These are phyloP conservation scores for Volucella inanis DNA, from an alignment of 2,888 invertebrate species.

Conservation along the genomic window DNA sequence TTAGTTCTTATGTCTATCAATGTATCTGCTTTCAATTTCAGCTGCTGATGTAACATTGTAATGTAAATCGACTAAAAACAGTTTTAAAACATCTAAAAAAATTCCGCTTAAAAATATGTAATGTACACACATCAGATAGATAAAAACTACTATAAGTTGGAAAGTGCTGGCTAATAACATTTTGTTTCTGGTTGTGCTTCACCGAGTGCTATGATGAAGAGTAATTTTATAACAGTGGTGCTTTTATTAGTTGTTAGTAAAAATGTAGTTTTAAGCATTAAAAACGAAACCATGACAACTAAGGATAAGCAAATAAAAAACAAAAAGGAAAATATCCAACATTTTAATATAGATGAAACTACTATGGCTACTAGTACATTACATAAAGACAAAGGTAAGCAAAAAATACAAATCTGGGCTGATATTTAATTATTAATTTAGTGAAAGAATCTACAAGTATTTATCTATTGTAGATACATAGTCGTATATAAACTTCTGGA, in stretches of 20 bases:
- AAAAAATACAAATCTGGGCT: too few relatives aligned
- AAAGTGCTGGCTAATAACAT: conserved; percentile 32
- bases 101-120: conserved; percentile 23
- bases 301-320: conserved; percentile 31
- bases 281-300: conserved; percentile 34
- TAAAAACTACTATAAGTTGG: conserved; percentile 13
- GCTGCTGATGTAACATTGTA: too few relatives aligned
- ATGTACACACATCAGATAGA: conserved; percentile 47
- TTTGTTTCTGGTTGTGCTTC: conserved; percentile 31
- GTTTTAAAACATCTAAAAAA: not conserved
- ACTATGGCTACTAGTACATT: too few relatives aligned
- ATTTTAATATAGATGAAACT: not conserved
- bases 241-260: conserved; percentile 65
- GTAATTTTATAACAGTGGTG: conserved; percentile 55
- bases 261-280: conserved; percentile 54
- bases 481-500: too few relatives aligned
- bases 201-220: conserved; percentile 59
- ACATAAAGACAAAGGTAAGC: too few relatives aligned
- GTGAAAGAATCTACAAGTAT: too few relatives aligned
- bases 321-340: conserved; percentile 33
- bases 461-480: too few relatives aligned
- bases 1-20: too few relatives aligned
- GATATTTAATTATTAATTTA: too few relatives aligned
- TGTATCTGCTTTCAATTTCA: too few relatives aligned
- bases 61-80: too few relatives aligned